Evolutionary conservation across 2,113 vertebrate genomes (phyloP).

Genomic region (Heterotilapia buettikoferi): DNA sequence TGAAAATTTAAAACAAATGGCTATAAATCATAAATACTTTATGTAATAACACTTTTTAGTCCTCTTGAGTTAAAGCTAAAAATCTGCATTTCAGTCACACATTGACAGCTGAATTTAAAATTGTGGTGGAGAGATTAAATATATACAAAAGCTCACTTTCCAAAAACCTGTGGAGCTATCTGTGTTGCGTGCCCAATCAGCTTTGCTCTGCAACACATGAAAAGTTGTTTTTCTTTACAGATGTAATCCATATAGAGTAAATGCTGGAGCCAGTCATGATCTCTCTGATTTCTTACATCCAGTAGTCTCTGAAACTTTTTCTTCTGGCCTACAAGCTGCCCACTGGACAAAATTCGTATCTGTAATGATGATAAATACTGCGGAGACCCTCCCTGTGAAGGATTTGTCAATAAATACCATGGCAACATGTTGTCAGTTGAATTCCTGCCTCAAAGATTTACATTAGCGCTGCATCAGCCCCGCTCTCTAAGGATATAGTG

Average conservation of each 20-base stretch:
- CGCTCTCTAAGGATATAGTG: neutral
- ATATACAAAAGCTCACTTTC: neutral
- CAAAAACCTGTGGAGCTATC: neutral
- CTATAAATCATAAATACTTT: neutral
- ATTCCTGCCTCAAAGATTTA: neutral
- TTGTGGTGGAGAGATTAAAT: neutral
- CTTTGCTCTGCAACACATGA: neutral
- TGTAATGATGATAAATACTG: conserved; percentile 20
- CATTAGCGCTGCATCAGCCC: neutral
- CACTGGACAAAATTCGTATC: neutral
- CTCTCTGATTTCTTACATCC: neutral
- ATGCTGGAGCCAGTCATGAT: neutral
- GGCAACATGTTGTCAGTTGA: neutral
- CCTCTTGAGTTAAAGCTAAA: neutral
- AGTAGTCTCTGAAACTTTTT: neutral
- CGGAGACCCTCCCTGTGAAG: neutral
- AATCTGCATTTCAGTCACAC: neutral
- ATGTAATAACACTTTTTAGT: neutral
- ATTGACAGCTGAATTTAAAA: neutral
- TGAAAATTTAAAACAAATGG: neutral
- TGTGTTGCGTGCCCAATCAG: neutral
- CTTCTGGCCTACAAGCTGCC: neutral
- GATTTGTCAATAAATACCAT: conserved; percentile 13
- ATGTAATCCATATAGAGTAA: neutral
- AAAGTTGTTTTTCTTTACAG: neutral